These are phyloP conservation scores for Eurytemora carolleeae DNA, from an alignment of 1,140 invertebrate species.

Conservation along the genomic window DNA sequence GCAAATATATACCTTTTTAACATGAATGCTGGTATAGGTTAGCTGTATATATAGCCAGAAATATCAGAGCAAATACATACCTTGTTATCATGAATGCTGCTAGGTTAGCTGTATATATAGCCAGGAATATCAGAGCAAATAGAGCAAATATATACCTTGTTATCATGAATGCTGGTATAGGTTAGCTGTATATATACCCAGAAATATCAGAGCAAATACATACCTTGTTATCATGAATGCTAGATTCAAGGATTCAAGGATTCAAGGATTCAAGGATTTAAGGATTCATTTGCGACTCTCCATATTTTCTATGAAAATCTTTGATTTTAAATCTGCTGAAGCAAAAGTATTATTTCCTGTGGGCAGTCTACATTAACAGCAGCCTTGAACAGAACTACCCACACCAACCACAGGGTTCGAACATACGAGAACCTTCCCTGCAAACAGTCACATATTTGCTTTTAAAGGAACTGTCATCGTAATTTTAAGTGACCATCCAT, in stretches of 20 bases:
- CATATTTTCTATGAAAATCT: too few relatives aligned
- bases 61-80: slow-evolving; percentile 73
- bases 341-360: slow-evolving; percentile 36
- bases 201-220: slow-evolving; percentile 82
- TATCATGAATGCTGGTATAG: slow-evolving; percentile 98
- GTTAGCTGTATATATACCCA: slow-evolving; percentile 87
- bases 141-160: slow-evolving; percentile 96
- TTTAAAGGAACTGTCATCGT: too few relatives aligned
- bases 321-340: too few relatives aligned
- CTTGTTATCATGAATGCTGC: slow-evolving; percentile 99
- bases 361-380: slow-evolving; percentile 93
- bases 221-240: slow-evolving; percentile 99
- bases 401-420: slow-evolving; percentile 93
- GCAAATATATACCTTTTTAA: slow-evolving; percentile 93
- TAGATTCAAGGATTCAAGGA: too few relatives aligned
- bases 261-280: too few relatives aligned
- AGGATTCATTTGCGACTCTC: too few relatives aligned
- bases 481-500: too few relatives aligned
- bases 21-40: slow-evolving; percentile 97
- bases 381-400: slow-evolving; percentile 95
- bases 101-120: slow-evolving; percentile 88
- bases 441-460: too few relatives aligned
- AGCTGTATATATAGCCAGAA: slow-evolving; percentile 80
- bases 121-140: slow-evolving; percentile 78
- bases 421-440: slow-evolving; percentile 66